Conservation (phyloP, 2,113 vertebrate genomes). For the Climacteris rufus region DNA sequence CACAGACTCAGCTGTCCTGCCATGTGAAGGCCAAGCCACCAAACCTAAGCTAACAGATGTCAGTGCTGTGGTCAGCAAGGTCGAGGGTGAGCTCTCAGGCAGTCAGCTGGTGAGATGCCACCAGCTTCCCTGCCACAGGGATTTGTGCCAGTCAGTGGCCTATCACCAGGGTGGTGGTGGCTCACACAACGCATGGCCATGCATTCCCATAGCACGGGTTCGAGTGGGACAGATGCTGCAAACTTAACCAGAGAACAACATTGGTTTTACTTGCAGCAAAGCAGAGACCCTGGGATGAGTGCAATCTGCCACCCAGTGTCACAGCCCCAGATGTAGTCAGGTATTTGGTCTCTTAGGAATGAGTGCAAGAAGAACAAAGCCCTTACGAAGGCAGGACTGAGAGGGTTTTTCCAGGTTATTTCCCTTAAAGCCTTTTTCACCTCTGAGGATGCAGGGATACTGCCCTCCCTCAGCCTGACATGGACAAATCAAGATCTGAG, state of each 20-base stretch:
- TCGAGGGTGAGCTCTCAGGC: accelerated
- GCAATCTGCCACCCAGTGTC: background rate
- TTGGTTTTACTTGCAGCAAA: background rate
- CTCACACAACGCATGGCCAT: accelerated
- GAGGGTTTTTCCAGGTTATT: background rate
- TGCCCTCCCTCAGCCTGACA: background rate
- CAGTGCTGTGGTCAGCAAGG: background rate
- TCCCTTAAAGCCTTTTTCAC: background rate
- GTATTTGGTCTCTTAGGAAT: background rate
- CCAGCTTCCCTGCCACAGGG: background rate
- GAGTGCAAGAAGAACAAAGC: background rate
- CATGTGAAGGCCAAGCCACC: accelerated
- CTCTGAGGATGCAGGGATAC: background rate
- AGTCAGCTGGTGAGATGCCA: background rate
- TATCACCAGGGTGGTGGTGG: accelerated
- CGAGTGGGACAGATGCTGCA: background rate
- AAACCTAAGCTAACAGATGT: background rate
- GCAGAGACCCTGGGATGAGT: background rate
- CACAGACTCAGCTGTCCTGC: accelerated
- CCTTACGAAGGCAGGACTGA: background rate
- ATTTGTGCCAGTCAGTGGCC: background rate
- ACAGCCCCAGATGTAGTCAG: background rate
- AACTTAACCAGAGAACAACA: background rate
- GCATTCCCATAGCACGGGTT: background rate
- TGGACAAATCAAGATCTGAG: background rate